phyloP scores from a whole-genome alignment of 2,113 vertebrate genomes.

The Otolemur garnettii region DNA sequence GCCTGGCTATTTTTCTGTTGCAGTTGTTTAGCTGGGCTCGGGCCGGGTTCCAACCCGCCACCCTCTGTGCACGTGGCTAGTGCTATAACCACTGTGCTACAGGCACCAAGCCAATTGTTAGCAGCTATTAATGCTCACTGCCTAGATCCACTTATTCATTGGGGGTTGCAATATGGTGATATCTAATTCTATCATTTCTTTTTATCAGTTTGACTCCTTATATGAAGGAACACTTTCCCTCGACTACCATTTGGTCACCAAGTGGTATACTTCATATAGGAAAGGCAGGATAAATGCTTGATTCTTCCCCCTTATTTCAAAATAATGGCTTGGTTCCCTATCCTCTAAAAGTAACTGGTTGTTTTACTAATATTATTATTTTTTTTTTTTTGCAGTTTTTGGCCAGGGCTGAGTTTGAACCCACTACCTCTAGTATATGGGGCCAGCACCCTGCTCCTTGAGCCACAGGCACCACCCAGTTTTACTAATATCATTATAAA shows the following conservation, averaged over 20 bases:
- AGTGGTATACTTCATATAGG: slow-evolving; percentile 49
- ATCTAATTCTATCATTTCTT: slow-evolving; percentile 38
- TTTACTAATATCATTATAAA: neutral
- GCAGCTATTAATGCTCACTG: neutral
- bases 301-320: slow-evolving; percentile 48
- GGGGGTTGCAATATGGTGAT: slow-evolving; percentile 5
- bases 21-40: no score
- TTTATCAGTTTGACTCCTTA: slow-evolving; percentile 50
- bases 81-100: no score
- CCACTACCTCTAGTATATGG: no score
- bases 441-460: no score
- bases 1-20: no score
- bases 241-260: slow-evolving; percentile 42
- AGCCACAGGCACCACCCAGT: no score
- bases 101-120: neutral
- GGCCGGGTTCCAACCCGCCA: no score
- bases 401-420: no score
- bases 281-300: slow-evolving; percentile 51
- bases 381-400: no score
- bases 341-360: slow-evolving; percentile 44
- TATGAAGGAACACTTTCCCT: slow-evolving; percentile 30
- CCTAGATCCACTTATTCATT: neutral
- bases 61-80: no score
- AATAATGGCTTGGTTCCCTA: slow-evolving; percentile 50
- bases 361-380: neutral